A percentile compares a stretch with the other conserved stretches of the same genome.
Evolutionary conservation across 2,888 invertebrate genomes (phyloP).

Genomic region (Spialia ferax): DNA sequence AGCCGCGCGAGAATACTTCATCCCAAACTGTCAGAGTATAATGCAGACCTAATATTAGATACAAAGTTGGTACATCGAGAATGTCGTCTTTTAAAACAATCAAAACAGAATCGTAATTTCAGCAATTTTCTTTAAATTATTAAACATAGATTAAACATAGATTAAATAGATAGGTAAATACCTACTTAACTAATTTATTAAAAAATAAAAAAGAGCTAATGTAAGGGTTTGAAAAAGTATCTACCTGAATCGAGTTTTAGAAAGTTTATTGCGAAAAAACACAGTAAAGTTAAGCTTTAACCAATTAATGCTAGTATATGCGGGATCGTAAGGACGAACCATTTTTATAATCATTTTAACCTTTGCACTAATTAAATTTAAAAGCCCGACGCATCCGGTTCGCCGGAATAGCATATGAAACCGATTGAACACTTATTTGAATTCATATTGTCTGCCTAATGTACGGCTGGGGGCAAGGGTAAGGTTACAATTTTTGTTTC

Average conservation of each 20-base stretch:
- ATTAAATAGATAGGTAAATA: too few relatives aligned
- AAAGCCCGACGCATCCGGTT: conserved; percentile 72
- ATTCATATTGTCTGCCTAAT: conserved; percentile 69
- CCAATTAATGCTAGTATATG: conserved; percentile 50
- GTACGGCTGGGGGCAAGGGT: conserved; percentile 52
- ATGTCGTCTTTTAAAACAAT: not conserved
- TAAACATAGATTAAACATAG: too few relatives aligned
- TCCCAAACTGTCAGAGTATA: conserved; percentile 70
- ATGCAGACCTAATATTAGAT: conserved; percentile 43
- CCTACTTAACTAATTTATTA: too few relatives aligned
- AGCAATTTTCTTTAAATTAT: not conserved
- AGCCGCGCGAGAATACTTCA: conserved; percentile 67
- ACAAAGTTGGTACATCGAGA: not conserved
- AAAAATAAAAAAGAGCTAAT: too few relatives aligned
- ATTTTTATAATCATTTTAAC: conserved; percentile 67
- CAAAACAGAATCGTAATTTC: not conserved
- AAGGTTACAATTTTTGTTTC: conserved; percentile 71
- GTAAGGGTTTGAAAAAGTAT: too few relatives aligned
- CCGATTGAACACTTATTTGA: conserved; percentile 78
- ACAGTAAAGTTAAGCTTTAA: not conserved
- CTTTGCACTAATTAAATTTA: conserved; percentile 84
- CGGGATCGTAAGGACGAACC: conserved; percentile 56
- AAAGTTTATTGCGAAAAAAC: too few relatives aligned
- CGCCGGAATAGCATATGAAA: conserved; percentile 64
- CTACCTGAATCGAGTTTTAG: too few relatives aligned